Conservation (phyloP, 2,113 vertebrate species). For the Probosciger aterrimus region DNA sequence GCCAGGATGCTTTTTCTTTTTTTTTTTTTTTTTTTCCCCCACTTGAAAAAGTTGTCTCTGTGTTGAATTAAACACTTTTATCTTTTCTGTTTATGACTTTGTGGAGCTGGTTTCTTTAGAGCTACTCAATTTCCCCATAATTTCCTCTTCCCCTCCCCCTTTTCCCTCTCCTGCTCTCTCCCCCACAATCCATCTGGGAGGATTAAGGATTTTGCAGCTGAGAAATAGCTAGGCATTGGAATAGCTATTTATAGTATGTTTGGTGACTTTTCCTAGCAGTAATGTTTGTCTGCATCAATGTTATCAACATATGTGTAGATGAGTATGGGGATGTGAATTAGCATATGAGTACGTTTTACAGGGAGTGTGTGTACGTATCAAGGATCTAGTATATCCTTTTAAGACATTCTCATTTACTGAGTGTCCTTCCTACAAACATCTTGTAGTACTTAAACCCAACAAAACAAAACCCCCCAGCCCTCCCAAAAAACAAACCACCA, state of each 20-base stretch:
- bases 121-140: constrained; percentile 5
- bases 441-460: constrained; percentile 67
- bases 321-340: constrained; percentile 4
- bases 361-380: background rate
- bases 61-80: constrained; percentile 57
- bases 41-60: constrained; percentile 54
- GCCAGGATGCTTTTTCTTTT: constrained; percentile 45
- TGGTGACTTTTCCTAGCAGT: constrained; percentile 20
- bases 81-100: constrained; percentile 41
- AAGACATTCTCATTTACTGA: constrained; percentile 55
- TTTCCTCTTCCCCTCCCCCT: background rate
- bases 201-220: constrained; percentile 25
- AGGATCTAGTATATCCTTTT: background rate
- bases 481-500: background rate
- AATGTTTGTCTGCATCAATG: constrained; percentile 30
- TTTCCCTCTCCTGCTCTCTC: background rate
- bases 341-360: background rate
- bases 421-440: constrained; percentile 63
- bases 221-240: background rate
- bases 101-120: constrained; percentile 26
- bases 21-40: rapidly evolving
- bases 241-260: background rate
- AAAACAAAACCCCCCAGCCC: constrained; percentile 11
- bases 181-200: background rate
- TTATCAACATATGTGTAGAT: constrained; percentile 3